phyloP scores from a whole-genome alignment of 1,140 invertebrate genomes.

The honey bee (Apis mellifera) region DNA sequence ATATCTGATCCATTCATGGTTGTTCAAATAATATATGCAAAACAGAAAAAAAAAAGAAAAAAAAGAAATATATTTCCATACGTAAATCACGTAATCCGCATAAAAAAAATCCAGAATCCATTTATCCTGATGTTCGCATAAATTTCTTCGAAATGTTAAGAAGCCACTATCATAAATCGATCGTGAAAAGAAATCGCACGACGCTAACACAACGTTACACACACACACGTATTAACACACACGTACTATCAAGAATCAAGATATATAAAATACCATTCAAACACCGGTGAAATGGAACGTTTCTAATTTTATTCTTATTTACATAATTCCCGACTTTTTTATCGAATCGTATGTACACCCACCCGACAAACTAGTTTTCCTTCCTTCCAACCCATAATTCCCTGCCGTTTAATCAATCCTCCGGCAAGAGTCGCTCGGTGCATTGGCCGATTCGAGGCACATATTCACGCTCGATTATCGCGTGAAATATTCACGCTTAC shows the following conservation, averaged over 20 bases:
- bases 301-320: not conserved
- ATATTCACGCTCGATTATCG: not conserved
- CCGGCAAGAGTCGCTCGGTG: not conserved
- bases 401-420: not conserved
- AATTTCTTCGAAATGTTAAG: too few species aligned
- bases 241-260: not conserved
- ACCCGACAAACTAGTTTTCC: constrained; percentile 8
- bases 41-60: too few species aligned
- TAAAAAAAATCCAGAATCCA: too few species aligned
- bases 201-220: not conserved
- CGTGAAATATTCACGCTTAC: not conserved
- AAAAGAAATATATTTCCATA: too few species aligned
- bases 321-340: not conserved
- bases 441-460: not conserved
- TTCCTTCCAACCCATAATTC: not conserved
- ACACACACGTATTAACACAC: not conserved
- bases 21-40: too few species aligned
- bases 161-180: too few species aligned
- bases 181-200: not conserved
- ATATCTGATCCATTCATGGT: too few species aligned
- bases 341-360: too few species aligned
- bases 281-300: not conserved
- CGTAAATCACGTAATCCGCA: too few species aligned
- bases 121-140: too few species aligned
- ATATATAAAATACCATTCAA: not conserved